phyloP scores from a whole-genome alignment of 2,888 invertebrate genomes.

The Caenorhabditis sp. region DNA sequence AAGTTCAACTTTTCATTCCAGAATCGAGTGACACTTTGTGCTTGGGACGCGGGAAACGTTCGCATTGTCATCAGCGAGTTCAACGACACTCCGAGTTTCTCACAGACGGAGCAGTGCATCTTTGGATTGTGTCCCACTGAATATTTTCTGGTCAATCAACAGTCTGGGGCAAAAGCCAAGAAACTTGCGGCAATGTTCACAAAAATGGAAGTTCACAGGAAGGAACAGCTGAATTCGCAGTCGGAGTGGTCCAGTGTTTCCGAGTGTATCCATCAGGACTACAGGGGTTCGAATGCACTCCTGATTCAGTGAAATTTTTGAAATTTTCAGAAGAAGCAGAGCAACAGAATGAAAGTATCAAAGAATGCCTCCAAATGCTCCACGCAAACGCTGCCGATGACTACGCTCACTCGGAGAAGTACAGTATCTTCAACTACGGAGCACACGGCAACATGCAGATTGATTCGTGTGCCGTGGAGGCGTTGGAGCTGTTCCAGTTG shows the following conservation, averaged over 20 bases:
- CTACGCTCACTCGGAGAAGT: slow-evolving; percentile 59
- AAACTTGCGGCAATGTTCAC: slow-evolving; percentile 48
- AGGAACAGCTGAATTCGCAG: slow-evolving; percentile 36
- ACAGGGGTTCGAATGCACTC: slow-evolving; percentile 16
- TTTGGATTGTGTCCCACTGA: slow-evolving; percentile 58
- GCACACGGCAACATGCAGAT: slow-evolving; percentile 74
- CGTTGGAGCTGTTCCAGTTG: slow-evolving; percentile 77
- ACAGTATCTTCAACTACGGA: slow-evolving; percentile 65
- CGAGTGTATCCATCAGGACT: slow-evolving; percentile 35
- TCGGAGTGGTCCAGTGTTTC: slow-evolving; percentile 46
- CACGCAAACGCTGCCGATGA: slow-evolving; percentile 47
- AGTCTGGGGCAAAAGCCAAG: slow-evolving; percentile 20
- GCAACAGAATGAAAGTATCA: slow-evolving; percentile 27
- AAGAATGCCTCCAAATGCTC: slow-evolving; percentile 46
- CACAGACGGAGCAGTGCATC: slow-evolving; percentile 67
- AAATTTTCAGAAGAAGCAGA: slow-evolving; percentile 41
- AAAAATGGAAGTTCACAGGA: slow-evolving; percentile 59
- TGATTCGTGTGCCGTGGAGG: slow-evolving; percentile 74
- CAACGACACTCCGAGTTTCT: slow-evolving; percentile 72
- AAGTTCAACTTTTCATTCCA: too few relatives aligned
- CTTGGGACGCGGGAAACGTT: slow-evolving; percentile 73
- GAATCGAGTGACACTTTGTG: slow-evolving; percentile 70
- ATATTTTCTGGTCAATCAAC: slow-evolving; percentile 36
- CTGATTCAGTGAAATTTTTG: slow-evolving; percentile 5
- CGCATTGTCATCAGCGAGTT: slow-evolving; percentile 71